Base-by-base conservation (phyloP, 23 tunicate species). In the Styela plicata region DNA sequence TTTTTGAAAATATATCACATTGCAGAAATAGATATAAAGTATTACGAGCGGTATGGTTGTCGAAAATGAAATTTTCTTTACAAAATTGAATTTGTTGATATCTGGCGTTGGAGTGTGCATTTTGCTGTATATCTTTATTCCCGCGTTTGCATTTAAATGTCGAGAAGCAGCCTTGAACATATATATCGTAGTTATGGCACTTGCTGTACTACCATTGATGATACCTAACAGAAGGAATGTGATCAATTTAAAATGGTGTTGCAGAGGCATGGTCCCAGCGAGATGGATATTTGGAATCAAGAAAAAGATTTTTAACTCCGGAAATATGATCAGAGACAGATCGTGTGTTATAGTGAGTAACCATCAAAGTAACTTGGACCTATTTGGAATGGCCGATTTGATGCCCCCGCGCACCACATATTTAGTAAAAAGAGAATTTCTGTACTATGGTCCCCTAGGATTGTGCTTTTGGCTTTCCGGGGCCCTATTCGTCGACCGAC, bases 381-480 rank as follows among this genome's bases (percentile, higher is more conserved):
- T 74, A 31, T 74, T 74, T 53, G 79, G 79, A 33, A 33, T 74
- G 79, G 79, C 53, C 17, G 79, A 74, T 18, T 20, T 74, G 20
- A 31, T 74, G 20, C 79, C 79, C 21, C n/a, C 30, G 0, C 31
- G 53, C n/a, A 23, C 79, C 34, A 33, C 79, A 18, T 74, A 25
- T 34, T 31, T 74, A 35, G 79, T 53, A 74, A 74, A 74, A 31
- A 74, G 53, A 31, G 53, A 74, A 74, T 31, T 74, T 52, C 52
- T 74, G 0, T 74, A 24, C 33, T 33, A 33, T 74, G 79, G 79
- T 16, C 79, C 52, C 17, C 53, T 74, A 17, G 79, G 79, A 27
- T 53, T 74, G 16, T 74, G 79, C 57, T 34, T 74, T 31, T 74
- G 53, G 52, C 79, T 74, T 22, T 74, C 79, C n/a, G 79, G 79